Base-by-base conservation (phyloP, 2,888 invertebrate genomes). In the Siphlonurus alternatus region DNA sequence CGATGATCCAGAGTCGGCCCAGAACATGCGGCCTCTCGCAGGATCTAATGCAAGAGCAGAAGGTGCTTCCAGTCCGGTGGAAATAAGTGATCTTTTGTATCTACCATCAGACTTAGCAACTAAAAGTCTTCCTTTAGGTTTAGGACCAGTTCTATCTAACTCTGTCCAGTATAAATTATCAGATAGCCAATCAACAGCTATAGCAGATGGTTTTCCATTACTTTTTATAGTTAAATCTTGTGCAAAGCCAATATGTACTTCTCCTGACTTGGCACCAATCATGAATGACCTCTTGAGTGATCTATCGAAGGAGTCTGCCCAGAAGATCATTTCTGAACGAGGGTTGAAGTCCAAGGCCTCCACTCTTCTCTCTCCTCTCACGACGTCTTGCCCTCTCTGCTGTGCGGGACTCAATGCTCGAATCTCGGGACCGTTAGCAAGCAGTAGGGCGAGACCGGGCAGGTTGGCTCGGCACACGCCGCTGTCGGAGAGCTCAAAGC, bases 101-200 rank as follows among this genome's bases (percentile, higher is more conserved):
- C 96, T 80, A 0, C 96, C 96, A 73, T 97, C 96, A 0, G 89
- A 84, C 69, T 89, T 86, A 0, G 92, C 85, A 0, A 94, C 91
- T 83, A 95, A 87, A 1, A 98, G 85, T 64, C 75, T 73, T 66
- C 82, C 82, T 64, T 87, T 82, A 2, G 77, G 72, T 65, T 71
- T 72, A 61, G 69, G 69, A 18, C 72, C 72, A n/a, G 71, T 66
- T 23, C 64, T 56, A 68, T 90, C 88, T 0, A 83, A 83, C 74
- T 96, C 96, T 0, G 93, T 88, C 94, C 95, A 97, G 76, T 95
- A 97, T 0, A 97, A 77, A 75, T 96, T 96, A 66, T 89, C 89
- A 3, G 89, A 92, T 20, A 95, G 81, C 88, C 96, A 97, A 76
- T 98, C 98, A 0, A 97, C 85, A 0, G 96, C 90, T 0, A 99